Evolutionary conservation across 2,113 vertebrate species (phyloP), one percentile per base, ranked within the genome.

Genomic region (Rhadina sibilatrix): DNA sequence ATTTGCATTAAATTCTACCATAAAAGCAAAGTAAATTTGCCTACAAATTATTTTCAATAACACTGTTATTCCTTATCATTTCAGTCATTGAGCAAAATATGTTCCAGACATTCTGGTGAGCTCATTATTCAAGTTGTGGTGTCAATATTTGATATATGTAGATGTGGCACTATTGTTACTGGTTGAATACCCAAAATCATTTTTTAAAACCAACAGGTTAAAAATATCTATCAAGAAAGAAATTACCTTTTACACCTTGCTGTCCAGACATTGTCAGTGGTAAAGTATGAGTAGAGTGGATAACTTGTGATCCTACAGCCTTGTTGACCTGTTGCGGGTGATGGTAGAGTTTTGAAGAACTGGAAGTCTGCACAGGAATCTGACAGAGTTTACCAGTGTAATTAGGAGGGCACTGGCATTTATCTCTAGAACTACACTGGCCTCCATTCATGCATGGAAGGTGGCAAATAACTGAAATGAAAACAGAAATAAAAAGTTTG

Each of bases 361-460:
- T 97, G 60, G 98, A 97, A 21, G 94, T 98, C 50, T 98, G 98
- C 63, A 99, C 97, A 0, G 98, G 98, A 96, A 99, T 99, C 97
- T 99, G 99, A 94, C 99, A 99, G 92, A 99, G 99, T 96, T 99
- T 99, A 74, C 99, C 99, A 6, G 99, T 99, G 90, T 99, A 99
- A 97, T 98, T 99, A 56, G 99, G 99, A 69, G 99, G 99, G 88
- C 99, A 99, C 65, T 99, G 99, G 96, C 99, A 99, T 96, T 99
- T 99, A 97, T 99, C 99, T 96, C 99, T 98, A 87, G 99, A 97
- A 56, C 98, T 99, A 97, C 99, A 99, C 90, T 99, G 99, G 53
- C 99, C 99, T 37, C 99, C 99, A 95, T 99, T 99, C 97, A 99
- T 99, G 89, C 99, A 99, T 8, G 99, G 99, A 89, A 99, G 98